Evolutionary conservation across 92 coral and sea anemone genomes (phyloP).

Genomic region (Zoanthus solanderi): DNA sequence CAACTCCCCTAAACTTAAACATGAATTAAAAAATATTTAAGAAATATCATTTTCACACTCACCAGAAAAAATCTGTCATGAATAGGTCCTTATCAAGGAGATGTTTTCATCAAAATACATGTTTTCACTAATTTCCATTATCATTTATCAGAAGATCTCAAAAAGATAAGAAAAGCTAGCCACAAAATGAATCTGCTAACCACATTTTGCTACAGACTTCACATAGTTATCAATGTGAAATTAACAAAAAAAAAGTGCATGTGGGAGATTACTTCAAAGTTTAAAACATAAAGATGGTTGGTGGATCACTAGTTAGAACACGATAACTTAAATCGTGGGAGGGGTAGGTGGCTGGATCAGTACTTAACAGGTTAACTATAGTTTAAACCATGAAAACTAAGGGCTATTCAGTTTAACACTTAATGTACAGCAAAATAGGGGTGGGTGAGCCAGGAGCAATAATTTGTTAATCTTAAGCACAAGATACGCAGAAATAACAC

Average conservation of each 20-base stretch:
- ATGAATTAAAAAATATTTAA: not conserved
- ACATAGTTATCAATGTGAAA: not conserved
- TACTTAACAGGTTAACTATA: not conserved
- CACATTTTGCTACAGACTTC: not conserved
- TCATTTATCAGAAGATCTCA: slow-evolving; percentile 8
- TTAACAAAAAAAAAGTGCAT: not conserved
- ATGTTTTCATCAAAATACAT: not conserved
- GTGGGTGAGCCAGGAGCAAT: too few species aligned
- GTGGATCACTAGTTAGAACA: too few species aligned
- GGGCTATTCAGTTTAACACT: too few species aligned
- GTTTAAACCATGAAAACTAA: too few species aligned
- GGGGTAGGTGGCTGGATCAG: slow-evolving; percentile 3
- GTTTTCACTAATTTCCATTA: slow-evolving; percentile 11
- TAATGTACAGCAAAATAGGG: too few species aligned
- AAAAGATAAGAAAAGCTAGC: slow-evolving; percentile 11
- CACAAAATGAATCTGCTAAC: slow-evolving; percentile 1
- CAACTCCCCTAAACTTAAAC: not conserved
- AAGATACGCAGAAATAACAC: too few species aligned
- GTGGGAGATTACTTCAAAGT: not conserved
- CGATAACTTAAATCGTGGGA: slow-evolving; percentile 4
- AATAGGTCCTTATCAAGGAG: not conserved
- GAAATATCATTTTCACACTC: not conserved
- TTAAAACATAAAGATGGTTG: too few species aligned
- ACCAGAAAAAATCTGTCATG: slow-evolving; percentile 31
- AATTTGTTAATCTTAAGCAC: too few species aligned